Evolutionary conservation across 92 coral and sea anemone species (phyloP), one percentile per base, ranked within the genome.

Genomic region (Actinostola sp.): DNA sequence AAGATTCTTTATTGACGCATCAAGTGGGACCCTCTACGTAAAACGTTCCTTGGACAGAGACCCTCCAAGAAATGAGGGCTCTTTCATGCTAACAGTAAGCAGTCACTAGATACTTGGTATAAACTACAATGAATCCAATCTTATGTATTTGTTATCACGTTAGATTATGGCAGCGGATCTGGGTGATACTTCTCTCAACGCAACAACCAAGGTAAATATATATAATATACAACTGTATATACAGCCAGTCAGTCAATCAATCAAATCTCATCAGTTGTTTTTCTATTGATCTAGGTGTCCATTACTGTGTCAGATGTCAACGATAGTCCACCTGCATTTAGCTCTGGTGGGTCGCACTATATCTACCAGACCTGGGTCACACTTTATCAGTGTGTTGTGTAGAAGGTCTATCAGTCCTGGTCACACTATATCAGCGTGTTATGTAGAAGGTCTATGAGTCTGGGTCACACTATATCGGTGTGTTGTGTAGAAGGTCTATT

Each of bases 251-350:
- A 33, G 14, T 6, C 69, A 23, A 0, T 20, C 16, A 23, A 39
- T 6, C 19, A 7, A 4, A 3, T 8, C 2, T 12, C 12, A 27
- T 26, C 14, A 7, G 36, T 0, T 0, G 2, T 21, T 0, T 19
- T 25, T 66, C 19, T 31, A 21, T 30, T 25, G 28, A 65, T 42
- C 13, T 67, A 93, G 98, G 89, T 93, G 68, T 67, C 66, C 43
- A 71, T 93, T 21, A 82, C 89, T 0, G 91, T 93, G 14, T 75
- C 64, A 43, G 98, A 93, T 21, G 94, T 87, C 33, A 93, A 93
- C 63, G 98, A 93, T 81, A 89, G 90, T 60, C 92, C 94, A 1
- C 98, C 98, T 2, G 80, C 82, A 48, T 93, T 93, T 52, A 36
- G 60, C 15, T 81, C 83, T 5, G 85, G 98, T 93, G 68, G 21